Percentiles rank a stretch among this genome's conserved stretches.
phyloP scores from a whole-genome alignment of 2,888 invertebrate genomes.

The Cyrtodaria siliqua region DNA sequence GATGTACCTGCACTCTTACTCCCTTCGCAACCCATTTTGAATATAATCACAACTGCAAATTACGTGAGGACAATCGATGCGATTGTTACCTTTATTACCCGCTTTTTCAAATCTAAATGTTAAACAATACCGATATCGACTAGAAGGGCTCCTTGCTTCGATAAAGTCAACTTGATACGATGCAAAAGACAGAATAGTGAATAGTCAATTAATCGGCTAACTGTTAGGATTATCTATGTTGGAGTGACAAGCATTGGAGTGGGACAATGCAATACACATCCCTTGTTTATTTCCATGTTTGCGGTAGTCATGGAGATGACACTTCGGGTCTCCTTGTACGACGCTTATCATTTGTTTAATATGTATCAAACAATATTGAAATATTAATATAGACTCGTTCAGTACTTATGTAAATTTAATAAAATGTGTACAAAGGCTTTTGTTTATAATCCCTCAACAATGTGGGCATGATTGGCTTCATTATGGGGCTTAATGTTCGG shows the following conservation, averaged over 20 bases:
- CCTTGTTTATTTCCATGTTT: conserved; percentile 55
- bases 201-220: too few species aligned
- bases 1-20: conserved; percentile 17
- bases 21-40: conserved; percentile 40
- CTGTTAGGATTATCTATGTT: conserved; percentile 1
- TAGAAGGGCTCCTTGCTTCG: too few species aligned
- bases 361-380: conserved; percentile 25
- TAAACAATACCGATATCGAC: too few species aligned
- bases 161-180: too few species aligned
- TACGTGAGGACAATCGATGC: too few species aligned
- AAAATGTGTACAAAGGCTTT: conserved; percentile 24
- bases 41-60: too few species aligned
- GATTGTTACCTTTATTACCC: too few species aligned
- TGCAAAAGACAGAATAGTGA: too few species aligned
- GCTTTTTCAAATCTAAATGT: too few species aligned
- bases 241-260: conserved; percentile 25
- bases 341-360: neutral
- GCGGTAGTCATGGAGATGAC: conserved; percentile 37
- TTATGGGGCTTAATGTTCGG: conserved; percentile 11
- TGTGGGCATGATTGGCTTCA: conserved; percentile 22
- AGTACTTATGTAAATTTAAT: conserved; percentile 43
- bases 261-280: too few species aligned
- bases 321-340: too few species aligned
- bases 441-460: conserved; percentile 40
- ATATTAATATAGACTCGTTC: conserved; percentile 21